Base-by-base conservation (phyloP, 1,140 invertebrate genomes). In the Drosophila guanche region DNA sequence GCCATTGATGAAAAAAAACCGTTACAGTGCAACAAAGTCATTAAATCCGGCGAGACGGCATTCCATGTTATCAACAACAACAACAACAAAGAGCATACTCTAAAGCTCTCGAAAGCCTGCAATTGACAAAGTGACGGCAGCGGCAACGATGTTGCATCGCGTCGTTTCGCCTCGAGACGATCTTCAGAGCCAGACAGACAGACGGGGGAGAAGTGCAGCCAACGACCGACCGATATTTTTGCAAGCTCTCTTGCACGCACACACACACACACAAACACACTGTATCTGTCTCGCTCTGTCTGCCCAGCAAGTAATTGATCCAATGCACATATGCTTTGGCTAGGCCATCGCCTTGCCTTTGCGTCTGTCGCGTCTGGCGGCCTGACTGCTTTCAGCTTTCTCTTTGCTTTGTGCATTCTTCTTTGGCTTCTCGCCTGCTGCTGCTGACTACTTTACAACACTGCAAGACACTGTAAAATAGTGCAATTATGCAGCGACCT, bases 41-140 rank as follows among this genome's bases (percentile, higher is more conserved):
- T 89, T 88, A 83, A 89, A 89, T 89, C 76, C 76, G 84, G 85
- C 76, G 79, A 89, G 84, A 89, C 84, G 59, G 53, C 84, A 89
- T 89, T 89, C 84, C 84, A 89, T 76, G 73, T 76, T 89, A 88
- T 88, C 84, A 84, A 57, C 63, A 68, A 69, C 46, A 57, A 25
- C 68, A 59, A 29, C 66, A 65, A 46, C 47, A 61, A 75, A 40
- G 69, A 50, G 42, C 51, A 58, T 51, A 58, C 45, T 46, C 45
- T 42, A 66, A 66, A 72, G 69, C 75, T 69, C 73, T 68, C 46
- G 53, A 54, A 72, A 72, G 57, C 41, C 70, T 57, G 58, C 70
- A 73, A 73, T 73, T 73, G 67, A 74, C 66, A 63, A 70, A 70
- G 53, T 52, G 59, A 51, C 53, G 70, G 14, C 56, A 46, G 22